Evolutionary conservation across 1,140 invertebrate species (phyloP).

Genomic region (Tigriopus japonicus): DNA sequence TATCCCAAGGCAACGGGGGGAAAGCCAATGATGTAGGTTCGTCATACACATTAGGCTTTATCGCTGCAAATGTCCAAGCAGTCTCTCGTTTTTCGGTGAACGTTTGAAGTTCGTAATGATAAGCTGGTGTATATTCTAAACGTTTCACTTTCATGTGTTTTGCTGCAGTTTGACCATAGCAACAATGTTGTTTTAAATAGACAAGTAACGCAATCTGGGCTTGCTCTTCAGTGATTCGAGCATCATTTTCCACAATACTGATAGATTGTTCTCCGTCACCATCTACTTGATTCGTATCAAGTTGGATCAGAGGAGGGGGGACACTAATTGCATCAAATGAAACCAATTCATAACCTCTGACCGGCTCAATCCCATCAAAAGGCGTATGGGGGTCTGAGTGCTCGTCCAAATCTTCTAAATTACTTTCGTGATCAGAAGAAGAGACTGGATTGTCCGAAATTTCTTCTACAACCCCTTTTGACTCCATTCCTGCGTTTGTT

Average conservation of each 20-base stretch:
- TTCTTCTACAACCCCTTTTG: too few species aligned
- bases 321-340: conserved; percentile 6
- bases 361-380: neutral
- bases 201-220: conserved; percentile 29
- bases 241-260: neutral
- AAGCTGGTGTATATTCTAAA: conserved; percentile 30
- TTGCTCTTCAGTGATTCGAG: conserved; percentile 29
- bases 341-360: conserved; percentile 8
- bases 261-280: neutral
- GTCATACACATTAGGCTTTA: conserved; percentile 31
- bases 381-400: neutral
- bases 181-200: conserved; percentile 32
- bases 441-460: too few species aligned
- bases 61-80: conserved; percentile 35
- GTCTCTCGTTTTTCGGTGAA: conserved; percentile 36
- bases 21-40: conserved; percentile 25
- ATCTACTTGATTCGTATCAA: neutral
- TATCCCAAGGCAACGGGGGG: conserved; percentile 36
- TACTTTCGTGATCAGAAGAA: too few species aligned
- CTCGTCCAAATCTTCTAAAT: too few species aligned
- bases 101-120: conserved; percentile 37
- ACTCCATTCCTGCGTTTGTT: too few species aligned
- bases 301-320: conserved; percentile 18
- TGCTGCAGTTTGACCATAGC: conserved; percentile 34
- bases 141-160: conserved; percentile 31